Evolutionary conservation across 2,888 invertebrate genomes (phyloP).

Genomic region (Ctenicera cuprea): DNA sequence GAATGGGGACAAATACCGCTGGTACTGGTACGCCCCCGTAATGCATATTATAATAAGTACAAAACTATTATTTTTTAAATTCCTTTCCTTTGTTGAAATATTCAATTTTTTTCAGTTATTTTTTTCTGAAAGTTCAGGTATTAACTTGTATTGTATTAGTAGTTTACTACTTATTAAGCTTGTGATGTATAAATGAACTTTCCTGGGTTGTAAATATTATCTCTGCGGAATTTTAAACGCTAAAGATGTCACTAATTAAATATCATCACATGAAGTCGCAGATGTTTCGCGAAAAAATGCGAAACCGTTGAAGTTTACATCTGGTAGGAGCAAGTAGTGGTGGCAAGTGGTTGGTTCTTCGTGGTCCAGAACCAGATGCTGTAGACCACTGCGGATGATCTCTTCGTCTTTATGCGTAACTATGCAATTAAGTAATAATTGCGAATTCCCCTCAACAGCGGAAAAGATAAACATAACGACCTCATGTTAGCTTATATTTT

Average conservation of each 20-base stretch:
- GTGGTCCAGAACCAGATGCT: conserved; percentile 46
- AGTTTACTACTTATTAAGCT: background rate
- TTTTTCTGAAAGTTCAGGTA: too few relatives aligned
- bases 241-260: conserved; percentile 57
- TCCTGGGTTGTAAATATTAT: background rate
- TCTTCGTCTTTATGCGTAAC: conserved; percentile 30
- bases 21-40: too few relatives aligned
- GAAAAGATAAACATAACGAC: conserved; percentile 32
- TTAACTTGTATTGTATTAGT: background rate
- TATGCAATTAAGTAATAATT: conserved; percentile 49
- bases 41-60: too few relatives aligned
- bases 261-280: conserved; percentile 56
- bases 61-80: too few relatives aligned
- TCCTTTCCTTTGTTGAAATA: too few relatives aligned
- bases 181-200: background rate
- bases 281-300: conserved; percentile 63
- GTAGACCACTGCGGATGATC: conserved; percentile 32
- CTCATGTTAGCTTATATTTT: conserved; percentile 6
- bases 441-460: conserved; percentile 34
- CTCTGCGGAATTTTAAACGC: conserved; percentile 28
- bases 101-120: too few relatives aligned
- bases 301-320: conserved; percentile 60
- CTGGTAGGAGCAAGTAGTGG: conserved; percentile 49
- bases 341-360: conserved; percentile 49
- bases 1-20: too few relatives aligned